phyloP scores from a whole-genome alignment of 2,797 vertebrate genomes.

The Ataeniobius toweri region DNA sequence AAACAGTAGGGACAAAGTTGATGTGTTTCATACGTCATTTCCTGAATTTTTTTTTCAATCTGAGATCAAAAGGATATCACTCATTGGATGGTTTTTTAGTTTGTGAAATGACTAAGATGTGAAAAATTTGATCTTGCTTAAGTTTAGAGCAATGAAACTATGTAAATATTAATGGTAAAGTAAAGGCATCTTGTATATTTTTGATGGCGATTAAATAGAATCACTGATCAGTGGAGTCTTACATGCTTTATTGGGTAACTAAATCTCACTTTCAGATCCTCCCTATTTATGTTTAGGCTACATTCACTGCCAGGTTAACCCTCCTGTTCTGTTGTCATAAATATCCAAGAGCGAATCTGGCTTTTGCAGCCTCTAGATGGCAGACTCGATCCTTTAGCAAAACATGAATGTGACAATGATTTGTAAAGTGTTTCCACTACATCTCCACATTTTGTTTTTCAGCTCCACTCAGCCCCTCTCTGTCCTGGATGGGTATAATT shows the following conservation, averaged over 20 bases:
- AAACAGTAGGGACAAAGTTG: conserved; percentile 72
- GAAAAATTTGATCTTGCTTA: conserved; percentile 20
- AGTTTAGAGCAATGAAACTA: conserved; percentile 7
- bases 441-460: conserved; percentile 2
- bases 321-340: conserved; percentile 1
- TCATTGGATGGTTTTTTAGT: conserved; percentile 39
- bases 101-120: conserved; percentile 28
- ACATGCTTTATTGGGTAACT: conserved; percentile 24
- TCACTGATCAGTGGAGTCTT: not conserved
- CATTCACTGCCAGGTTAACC: conserved; percentile 19
- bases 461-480: conserved; percentile 26
- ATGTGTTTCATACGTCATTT: conserved; percentile 49
- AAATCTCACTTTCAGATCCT: conserved; percentile 23
- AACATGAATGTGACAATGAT: not conserved
- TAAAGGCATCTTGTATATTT: not conserved
- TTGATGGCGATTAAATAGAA: conserved; percentile 7
- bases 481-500: conserved; percentile 43
- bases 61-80: conserved; percentile 20
- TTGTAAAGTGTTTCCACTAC: conserved; percentile 1
- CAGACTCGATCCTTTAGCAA: conserved; percentile 47
- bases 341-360: conserved; percentile 10
- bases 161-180: not conserved
- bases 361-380: conserved; percentile 59
- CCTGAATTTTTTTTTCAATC: not conserved
- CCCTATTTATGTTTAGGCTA: conserved; percentile 16